These are phyloP conservation scores for Arremon brunneinucha DNA, from an alignment of 2,797 vertebrate species.

Conservation along the genomic window DNA sequence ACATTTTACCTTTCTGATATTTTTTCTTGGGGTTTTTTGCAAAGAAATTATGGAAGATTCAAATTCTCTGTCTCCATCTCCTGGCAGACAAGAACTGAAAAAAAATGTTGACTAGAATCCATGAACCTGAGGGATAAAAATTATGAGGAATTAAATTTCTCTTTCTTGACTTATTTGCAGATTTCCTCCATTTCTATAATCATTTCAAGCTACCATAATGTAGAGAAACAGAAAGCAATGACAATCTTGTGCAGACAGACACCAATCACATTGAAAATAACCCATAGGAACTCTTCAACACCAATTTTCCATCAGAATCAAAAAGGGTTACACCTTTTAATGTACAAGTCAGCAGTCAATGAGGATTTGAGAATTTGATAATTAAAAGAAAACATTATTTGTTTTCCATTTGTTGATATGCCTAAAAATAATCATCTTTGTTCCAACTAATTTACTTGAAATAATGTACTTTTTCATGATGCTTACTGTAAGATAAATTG, in stretches of 20 bases:
- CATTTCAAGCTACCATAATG: background rate
- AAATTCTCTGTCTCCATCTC: conserved; percentile 58
- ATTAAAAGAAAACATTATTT: background rate
- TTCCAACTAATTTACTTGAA: background rate
- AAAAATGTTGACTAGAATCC: background rate
- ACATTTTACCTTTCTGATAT: background rate
- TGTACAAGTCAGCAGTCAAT: background rate
- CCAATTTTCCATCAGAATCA: background rate
- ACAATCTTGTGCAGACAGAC: background rate
- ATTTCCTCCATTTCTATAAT: background rate
- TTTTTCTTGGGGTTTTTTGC: background rate
- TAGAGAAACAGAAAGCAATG: background rate
- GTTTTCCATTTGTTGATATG: background rate
- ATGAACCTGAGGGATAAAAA: background rate
- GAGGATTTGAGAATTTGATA: background rate
- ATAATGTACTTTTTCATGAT: background rate
- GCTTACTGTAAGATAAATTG: background rate
- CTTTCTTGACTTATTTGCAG: background rate
- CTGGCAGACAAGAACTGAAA: conserved; percentile 7
- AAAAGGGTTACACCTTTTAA: background rate
- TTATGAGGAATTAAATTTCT: background rate
- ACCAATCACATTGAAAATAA: background rate
- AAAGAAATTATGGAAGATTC: background rate
- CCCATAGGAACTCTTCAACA: background rate
- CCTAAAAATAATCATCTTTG: background rate